Percentiles rank a stretch among this genome's conserved stretches.
These are phyloP conservation scores for Apomyelois bistriatella DNA, from an alignment of 2,888 invertebrate species.

Conservation along the genomic window DNA sequence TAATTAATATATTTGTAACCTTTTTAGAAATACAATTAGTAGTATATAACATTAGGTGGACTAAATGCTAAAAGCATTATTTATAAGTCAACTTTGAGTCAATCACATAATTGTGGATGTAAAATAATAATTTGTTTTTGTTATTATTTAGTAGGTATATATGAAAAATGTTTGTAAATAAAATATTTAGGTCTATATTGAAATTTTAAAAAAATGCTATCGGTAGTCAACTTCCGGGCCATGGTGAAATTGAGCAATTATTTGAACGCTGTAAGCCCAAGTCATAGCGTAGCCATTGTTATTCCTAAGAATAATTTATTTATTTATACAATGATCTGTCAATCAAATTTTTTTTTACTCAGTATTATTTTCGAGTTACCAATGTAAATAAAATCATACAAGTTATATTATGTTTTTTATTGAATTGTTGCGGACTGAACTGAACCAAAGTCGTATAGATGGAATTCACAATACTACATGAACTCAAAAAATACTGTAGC, in stretches of 20 bases:
- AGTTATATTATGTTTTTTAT: slow-evolving; percentile 28
- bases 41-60: no score
- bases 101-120: no score
- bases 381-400: slow-evolving; percentile 56
- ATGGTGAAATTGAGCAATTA: not conserved
- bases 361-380: slow-evolving; percentile 39
- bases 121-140: no score
- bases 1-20: no score
- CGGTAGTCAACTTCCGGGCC: not conserved
- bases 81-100: no score
- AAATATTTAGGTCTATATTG: no score
- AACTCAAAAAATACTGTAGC: not conserved
- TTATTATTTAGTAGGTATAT: no score
- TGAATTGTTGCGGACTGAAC: not conserved
- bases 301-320: slow-evolving; percentile 50
- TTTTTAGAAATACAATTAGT: no score
- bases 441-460: not conserved
- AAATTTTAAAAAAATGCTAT: no score
- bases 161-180: no score
- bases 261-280: slow-evolving; percentile 8
- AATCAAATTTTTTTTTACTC: slow-evolving; percentile 6
- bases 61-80: no score
- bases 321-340: slow-evolving; percentile 14
- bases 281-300: slow-evolving; percentile 1
- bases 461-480: slow-evolving; percentile 9